A percentile compares a stretch with the other conserved stretches of the same genome.
These are phyloP conservation scores for Sebastiscus tertius DNA, from an alignment of 2,797 vertebrate genomes.

Conservation along the genomic window DNA sequence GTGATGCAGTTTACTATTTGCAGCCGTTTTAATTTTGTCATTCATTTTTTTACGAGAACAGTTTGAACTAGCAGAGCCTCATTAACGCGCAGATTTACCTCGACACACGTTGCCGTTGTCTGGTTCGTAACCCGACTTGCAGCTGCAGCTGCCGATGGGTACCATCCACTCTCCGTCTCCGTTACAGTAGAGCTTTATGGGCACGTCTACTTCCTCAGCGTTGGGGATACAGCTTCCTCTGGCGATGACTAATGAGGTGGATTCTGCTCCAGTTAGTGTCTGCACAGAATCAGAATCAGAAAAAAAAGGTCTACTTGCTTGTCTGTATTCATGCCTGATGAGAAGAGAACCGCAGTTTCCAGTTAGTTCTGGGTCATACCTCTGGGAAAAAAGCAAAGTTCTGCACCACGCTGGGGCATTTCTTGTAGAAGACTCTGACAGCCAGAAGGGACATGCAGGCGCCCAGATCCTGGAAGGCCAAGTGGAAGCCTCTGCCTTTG, in stretches of 20 bases:
- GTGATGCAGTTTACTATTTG: neutral
- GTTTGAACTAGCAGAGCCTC: constrained; percentile 6
- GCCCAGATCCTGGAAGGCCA: constrained; percentile 98
- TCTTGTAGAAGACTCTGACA: constrained; percentile 97
- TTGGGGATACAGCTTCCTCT: constrained; percentile 94
- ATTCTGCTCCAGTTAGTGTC: constrained; percentile 96
- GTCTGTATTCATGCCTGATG: neutral
- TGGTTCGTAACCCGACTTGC: constrained; percentile 93
- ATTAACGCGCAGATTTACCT: constrained; percentile 83
- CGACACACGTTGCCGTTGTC: constrained; percentile 93
- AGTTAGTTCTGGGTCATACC: constrained; percentile 41
- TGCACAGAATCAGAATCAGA: constrained; percentile 28
- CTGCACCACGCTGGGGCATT: constrained; percentile 95
- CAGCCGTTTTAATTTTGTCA: neutral
- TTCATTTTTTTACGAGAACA: neutral
- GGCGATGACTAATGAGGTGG: constrained; percentile 96
- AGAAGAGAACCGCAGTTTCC: neutral
- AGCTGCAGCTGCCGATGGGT: constrained; percentile 96
- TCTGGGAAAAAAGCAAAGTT: constrained; percentile 97
- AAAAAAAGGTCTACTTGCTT: neutral
- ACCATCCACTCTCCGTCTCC: constrained; percentile 99
- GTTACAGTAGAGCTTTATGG: constrained; percentile 98
- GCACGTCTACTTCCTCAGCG: constrained; percentile 94
- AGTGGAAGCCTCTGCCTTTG: constrained; percentile 92
- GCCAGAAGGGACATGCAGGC: constrained; percentile 98